Evolutionary conservation across 1,140 invertebrate genomes (phyloP).

Genomic region (Agrilus planipennis): DNA sequence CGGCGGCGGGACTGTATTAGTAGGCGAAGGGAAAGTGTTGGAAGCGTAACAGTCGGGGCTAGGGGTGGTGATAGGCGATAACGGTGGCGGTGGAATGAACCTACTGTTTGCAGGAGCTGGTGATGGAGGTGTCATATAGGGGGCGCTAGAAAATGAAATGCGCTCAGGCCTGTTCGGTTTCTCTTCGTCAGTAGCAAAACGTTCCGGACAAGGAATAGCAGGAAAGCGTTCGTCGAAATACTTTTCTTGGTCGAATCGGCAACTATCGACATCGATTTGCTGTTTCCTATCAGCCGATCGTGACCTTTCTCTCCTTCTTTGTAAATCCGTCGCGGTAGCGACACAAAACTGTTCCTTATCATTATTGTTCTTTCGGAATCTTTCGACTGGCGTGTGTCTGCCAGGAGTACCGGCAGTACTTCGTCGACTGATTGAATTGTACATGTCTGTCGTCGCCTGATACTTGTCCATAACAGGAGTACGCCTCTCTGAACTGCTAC

Average conservation of each 20-base stretch:
- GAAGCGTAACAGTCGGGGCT: constrained; percentile 30
- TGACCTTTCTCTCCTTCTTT: constrained; percentile 26
- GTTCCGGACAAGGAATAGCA: constrained; percentile 27
- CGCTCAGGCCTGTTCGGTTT: constrained; percentile 13
- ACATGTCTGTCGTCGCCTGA: background rate
- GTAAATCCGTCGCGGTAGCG: constrained; percentile 15
- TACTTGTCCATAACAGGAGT: constrained; percentile 11
- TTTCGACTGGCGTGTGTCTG: constrained; percentile 22
- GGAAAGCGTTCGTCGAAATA: constrained; percentile 19
- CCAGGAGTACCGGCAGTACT: constrained; percentile 21
- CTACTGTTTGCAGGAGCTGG: constrained; percentile 32
- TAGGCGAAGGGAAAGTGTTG: constrained; percentile 29
- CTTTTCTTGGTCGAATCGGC: constrained; percentile 14
- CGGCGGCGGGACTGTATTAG: constrained; percentile 19
- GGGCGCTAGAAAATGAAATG: constrained; percentile 20
- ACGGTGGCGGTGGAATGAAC: constrained; percentile 31
- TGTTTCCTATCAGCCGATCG: constrained; percentile 21
- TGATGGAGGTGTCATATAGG: constrained; percentile 33
- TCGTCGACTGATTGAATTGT: constrained; percentile 5
- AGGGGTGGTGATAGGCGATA: constrained; percentile 27
- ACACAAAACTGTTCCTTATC: constrained; percentile 1
- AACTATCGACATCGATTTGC: constrained; percentile 16
- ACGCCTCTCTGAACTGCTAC: constrained; percentile 15
- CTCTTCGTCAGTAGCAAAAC: constrained; percentile 22
- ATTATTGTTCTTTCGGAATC: constrained; percentile 12